Evolutionary conservation across 1,140 invertebrate species (phyloP).

Genomic region (Pseudomyrmex cubaensis): DNA sequence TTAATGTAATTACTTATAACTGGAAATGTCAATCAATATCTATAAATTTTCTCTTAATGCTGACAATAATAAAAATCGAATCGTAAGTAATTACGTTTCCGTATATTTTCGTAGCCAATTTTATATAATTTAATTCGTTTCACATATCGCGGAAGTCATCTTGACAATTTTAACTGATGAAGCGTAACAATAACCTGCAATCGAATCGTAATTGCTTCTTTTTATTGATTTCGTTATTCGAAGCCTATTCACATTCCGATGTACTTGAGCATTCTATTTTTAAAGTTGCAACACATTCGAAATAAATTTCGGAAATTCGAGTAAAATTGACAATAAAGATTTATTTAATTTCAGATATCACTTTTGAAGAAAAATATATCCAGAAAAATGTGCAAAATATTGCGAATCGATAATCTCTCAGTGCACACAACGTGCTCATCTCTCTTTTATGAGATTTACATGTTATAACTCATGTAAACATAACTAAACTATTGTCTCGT

Average conservation of each 20-base stretch:
- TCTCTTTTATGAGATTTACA: constrained; percentile 4
- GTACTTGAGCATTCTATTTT: not conserved
- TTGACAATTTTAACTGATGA: not conserved
- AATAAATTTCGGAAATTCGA: not conserved
- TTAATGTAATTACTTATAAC: not conserved
- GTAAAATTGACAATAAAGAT: not conserved
- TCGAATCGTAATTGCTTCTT: constrained; percentile 49
- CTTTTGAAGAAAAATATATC: not conserved
- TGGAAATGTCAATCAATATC: not conserved
- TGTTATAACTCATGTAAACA: constrained; percentile 2
- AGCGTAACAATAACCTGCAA: constrained; percentile 61
- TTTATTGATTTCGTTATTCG: constrained; percentile 23
- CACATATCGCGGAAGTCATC: not conserved
- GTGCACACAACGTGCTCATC: no score
- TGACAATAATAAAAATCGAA: constrained; percentile 17
- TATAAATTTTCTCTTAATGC: not conserved
- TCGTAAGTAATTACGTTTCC: constrained; percentile 3
- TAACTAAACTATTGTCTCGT: not conserved
- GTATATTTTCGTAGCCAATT: constrained; percentile 1
- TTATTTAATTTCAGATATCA: not conserved
- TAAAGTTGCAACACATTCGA: not conserved
- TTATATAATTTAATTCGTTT: constrained; percentile 23
- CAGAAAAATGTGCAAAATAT: not conserved
- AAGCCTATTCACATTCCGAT: not conserved
- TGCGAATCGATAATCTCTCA: constrained; percentile 20